Base-by-base conservation (phyloP, 2,888 invertebrate genomes). In the Phalera bucephala region DNA sequence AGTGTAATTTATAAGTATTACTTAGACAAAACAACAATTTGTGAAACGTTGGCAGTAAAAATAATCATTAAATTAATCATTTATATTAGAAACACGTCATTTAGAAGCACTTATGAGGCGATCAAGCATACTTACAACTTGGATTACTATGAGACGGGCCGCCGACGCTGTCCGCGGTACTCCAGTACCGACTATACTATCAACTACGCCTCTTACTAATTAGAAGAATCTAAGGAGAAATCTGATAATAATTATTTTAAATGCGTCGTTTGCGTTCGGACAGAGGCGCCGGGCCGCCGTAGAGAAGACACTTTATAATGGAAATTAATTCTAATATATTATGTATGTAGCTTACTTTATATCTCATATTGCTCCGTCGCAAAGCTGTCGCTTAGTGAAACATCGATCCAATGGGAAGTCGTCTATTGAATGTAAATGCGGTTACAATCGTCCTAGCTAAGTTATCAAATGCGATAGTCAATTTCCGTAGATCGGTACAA, bases 31-130 rank as follows among this genome's bases (percentile, higher is more conserved):
- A 64, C 73, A 81, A 80, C 77, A 71, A 74, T 83, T 83, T 83
- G 84, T 85, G 83, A 84, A 80, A 77, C 51, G 65, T 80, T 86
- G 87, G 87, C 87, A 87, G 87, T 88, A 79, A 78, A 79, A 77
- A 67, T 73, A 57, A 60, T 42, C 22, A 47, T 48, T 56, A 56
- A 75, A 75, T 65, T 58, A 69, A 61, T 63, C 65, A 71, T 61
- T 66, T 59, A 65, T 66, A 67, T 72, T 69, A 72, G 72, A 78
- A 74, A 79, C 71, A 76, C 74, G 66, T 73, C 68, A 80, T 68
- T 52, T 75, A 79, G 72, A 88, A 88, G 88, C 88, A 82, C 84
- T 80, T 80, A 82, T 60, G 77, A 83, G 81, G 87, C 87, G 71
- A 70, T 67, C 61, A 86, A 87, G 86, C 86, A 69, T 84, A 84